These are phyloP conservation scores for Trochalopteron elliotii DNA, from an alignment of 2,113 vertebrate genomes.

Conservation along the genomic window DNA sequence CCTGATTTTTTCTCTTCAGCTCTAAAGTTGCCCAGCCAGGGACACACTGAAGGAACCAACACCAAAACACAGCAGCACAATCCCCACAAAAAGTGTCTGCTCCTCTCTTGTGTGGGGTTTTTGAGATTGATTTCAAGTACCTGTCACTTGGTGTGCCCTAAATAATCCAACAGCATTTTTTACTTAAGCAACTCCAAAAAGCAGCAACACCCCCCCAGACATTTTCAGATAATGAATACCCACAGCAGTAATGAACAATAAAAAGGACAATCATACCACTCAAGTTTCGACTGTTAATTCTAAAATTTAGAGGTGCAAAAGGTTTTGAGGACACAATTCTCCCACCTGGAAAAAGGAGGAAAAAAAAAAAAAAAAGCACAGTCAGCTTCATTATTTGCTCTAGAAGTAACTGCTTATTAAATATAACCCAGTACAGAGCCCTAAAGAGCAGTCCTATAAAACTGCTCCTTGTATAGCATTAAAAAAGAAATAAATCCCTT, in stretches of 20 bases:
- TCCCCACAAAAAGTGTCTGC: neutral
- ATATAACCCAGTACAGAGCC: neutral
- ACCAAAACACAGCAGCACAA: neutral
- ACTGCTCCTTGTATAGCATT: neutral
- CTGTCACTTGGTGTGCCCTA: neutral
- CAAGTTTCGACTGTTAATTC: constrained; percentile 99
- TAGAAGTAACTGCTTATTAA: neutral
- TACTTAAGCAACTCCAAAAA: neutral
- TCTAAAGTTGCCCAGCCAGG: neutral
- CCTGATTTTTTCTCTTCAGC: neutral
- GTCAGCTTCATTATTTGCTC: neutral
- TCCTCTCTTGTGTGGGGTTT: neutral
- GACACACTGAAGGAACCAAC: neutral
- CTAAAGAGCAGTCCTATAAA: neutral
- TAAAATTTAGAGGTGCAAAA: constrained; percentile 98
- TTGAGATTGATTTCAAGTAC: neutral
- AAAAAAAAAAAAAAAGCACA: neutral
- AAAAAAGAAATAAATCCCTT: neutral
- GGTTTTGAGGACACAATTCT: constrained; percentile 99
- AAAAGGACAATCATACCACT: constrained; percentile 82
- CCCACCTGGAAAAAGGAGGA: constrained; percentile 79
- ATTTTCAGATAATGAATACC: neutral
- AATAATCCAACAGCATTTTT: neutral
- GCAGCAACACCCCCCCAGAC: neutral
- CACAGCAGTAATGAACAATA: neutral